Evolutionary conservation across 2,888 invertebrate genomes (phyloP).

Genomic region (Pheosia gnoma): DNA sequence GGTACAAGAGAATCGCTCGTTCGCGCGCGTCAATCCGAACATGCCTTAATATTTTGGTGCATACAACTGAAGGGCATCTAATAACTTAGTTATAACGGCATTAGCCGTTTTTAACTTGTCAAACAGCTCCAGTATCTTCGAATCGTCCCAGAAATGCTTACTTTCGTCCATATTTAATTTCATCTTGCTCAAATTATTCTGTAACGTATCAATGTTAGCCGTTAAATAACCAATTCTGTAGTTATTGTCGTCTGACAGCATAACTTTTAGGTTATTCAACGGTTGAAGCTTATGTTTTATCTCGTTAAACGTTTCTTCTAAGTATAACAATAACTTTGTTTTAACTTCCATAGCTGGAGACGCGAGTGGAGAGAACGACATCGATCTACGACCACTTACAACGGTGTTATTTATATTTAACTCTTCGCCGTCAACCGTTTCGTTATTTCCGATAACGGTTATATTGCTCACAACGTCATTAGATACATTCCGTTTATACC

Average conservation of each 20-base stretch:
- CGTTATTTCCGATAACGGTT: not conserved
- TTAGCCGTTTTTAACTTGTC: slow-evolving; percentile 48
- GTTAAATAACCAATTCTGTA: slow-evolving; percentile 57
- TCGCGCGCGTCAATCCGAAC: not conserved
- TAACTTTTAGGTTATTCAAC: slow-evolving; percentile 35
- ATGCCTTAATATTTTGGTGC: not conserved
- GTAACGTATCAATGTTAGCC: slow-evolving; percentile 55
- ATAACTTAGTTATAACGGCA: slow-evolving; percentile 34
- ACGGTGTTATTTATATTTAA: not conserved
- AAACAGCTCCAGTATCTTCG: slow-evolving; percentile 45
- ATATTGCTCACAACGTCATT: not conserved
- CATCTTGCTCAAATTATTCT: slow-evolving; percentile 44
- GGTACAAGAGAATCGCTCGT: not conserved
- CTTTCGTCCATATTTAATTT: slow-evolving; percentile 39
- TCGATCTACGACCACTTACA: slow-evolving; percentile 9
- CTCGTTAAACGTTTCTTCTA: slow-evolving; percentile 46
- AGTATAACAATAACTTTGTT: slow-evolving; percentile 42
- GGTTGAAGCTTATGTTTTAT: slow-evolving; percentile 43
- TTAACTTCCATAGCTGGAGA: slow-evolving; percentile 35
- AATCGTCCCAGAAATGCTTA: slow-evolving; percentile 40
- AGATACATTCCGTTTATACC: not conserved
- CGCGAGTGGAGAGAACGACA: not conserved
- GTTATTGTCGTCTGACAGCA: slow-evolving; percentile 32
- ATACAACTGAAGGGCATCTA: slow-evolving; percentile 32
- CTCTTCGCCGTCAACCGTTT: slow-evolving; percentile 9